These are phyloP conservation scores for Pseudochromis fuscus DNA, from an alignment of 2,797 vertebrate genomes.

Conservation along the genomic window DNA sequence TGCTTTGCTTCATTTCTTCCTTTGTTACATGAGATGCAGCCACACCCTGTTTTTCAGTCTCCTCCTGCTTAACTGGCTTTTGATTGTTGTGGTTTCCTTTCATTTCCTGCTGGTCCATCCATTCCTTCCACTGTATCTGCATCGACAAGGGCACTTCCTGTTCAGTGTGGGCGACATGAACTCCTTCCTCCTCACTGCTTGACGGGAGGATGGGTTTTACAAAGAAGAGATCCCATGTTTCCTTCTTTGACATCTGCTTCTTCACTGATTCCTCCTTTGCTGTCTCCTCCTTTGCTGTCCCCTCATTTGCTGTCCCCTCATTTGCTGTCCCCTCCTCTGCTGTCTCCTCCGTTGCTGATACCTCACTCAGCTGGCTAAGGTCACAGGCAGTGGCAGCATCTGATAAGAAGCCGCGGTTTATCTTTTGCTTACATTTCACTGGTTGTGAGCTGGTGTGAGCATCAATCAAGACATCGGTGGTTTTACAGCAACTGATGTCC, in stretches of 20 bases:
- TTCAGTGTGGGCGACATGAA: neutral
- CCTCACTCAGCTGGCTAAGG: neutral
- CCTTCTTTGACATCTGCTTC: neutral
- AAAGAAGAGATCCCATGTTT: neutral
- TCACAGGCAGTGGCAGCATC: neutral
- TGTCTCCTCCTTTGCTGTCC: too few relatives aligned
- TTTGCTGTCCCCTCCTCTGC: too few relatives aligned
- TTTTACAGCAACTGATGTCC: neutral
- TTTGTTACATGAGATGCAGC: neutral
- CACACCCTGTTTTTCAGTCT: neutral
- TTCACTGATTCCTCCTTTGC: constrained; percentile 2
- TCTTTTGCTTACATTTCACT: constrained; percentile 1
- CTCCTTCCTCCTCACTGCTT: neutral
- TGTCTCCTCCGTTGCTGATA: constrained; percentile 2
- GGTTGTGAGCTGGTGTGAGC: neutral
- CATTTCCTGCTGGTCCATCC: constrained; percentile 38
- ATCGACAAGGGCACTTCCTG: neutral
- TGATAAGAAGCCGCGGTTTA: neutral
- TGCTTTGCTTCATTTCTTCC: neutral
- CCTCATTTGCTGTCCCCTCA: too few relatives aligned
- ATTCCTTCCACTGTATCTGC: constrained; percentile 29
- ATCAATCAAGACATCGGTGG: neutral
- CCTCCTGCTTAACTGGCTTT: neutral
- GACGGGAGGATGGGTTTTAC: neutral
- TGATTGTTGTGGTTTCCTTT: neutral